Evolutionary conservation across 2,797 vertebrate species (phyloP).

Genomic region (Esox masquinongy): DNA sequence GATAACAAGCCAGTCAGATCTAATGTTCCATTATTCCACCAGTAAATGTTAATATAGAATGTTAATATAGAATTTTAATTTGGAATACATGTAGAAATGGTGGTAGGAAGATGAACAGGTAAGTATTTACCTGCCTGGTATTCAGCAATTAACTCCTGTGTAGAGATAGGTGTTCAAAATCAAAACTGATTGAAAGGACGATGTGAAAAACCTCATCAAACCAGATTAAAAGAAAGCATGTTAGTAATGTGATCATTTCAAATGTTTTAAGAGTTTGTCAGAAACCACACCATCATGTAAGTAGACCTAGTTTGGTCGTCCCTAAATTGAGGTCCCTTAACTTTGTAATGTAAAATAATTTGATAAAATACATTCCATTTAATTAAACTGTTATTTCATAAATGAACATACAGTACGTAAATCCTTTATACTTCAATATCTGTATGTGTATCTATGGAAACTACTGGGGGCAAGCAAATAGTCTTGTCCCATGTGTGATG

Average conservation of each 20-base stretch:
- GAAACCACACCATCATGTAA: neutral
- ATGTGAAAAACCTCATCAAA: constrained; percentile 24
- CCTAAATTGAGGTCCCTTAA: too few relatives aligned
- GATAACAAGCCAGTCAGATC: constrained; percentile 34
- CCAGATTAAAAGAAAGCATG: constrained; percentile 10
- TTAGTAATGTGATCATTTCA: constrained; percentile 3
- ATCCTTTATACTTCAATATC: too few relatives aligned
- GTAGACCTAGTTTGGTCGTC: neutral
- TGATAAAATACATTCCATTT: too few relatives aligned
- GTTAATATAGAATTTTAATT: neutral
- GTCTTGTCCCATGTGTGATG: too few relatives aligned
- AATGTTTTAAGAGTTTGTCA: constrained; percentile 12
- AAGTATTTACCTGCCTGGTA: constrained; percentile 78
- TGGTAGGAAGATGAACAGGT: constrained; percentile 8
- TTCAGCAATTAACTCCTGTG: constrained; percentile 84
- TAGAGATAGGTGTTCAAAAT: constrained; percentile 65
- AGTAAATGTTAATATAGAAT: constrained; percentile 4
- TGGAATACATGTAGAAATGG: constrained; percentile 10
- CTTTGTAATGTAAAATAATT: too few relatives aligned
- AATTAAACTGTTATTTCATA: too few relatives aligned
- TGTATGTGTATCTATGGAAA: too few relatives aligned
- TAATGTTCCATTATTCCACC: constrained; percentile 12
- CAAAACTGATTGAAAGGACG: constrained; percentile 46
- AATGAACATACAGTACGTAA: too few relatives aligned
- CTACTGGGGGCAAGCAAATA: too few relatives aligned